These are phyloP conservation scores for Scopus umbretta DNA, from an alignment of 2,113 vertebrate species.

Conservation along the genomic window DNA sequence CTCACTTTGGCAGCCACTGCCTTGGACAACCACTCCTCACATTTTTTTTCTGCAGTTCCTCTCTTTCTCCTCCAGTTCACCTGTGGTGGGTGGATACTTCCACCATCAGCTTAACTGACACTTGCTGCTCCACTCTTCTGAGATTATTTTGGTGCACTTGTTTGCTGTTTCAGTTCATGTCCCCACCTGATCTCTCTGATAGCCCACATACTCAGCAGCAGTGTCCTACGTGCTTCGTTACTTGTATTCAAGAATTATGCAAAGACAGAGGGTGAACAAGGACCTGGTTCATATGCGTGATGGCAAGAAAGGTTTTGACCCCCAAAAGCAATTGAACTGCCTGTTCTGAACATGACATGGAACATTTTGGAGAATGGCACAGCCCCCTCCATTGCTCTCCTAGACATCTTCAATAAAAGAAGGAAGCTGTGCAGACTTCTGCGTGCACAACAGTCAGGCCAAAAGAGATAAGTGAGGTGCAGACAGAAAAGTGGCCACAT, in stretches of 20 bases:
- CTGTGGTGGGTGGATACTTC: background rate
- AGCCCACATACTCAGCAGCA: background rate
- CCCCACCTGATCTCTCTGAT: background rate
- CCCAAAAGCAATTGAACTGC: background rate
- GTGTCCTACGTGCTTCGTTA: background rate
- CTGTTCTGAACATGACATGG: background rate
- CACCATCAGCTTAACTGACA: background rate
- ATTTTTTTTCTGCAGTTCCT: background rate
- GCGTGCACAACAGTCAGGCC: background rate
- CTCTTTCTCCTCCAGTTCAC: background rate
- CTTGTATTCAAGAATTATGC: background rate
- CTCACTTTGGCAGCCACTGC: background rate
- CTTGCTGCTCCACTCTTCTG: background rate
- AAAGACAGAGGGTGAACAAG: background rate
- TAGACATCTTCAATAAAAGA: background rate
- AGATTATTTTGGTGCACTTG: background rate
- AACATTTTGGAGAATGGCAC: background rate
- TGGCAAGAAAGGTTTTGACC: background rate
- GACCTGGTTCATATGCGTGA: fast-evolving
- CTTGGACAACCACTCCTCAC: background rate
- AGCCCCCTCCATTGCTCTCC: background rate
- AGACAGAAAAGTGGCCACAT: background rate
- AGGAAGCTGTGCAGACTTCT: background rate
- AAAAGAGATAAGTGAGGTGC: background rate
- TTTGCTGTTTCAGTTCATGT: background rate